Base-by-base conservation (phyloP, 2,113 vertebrate species). In the Chaetops frenatus region DNA sequence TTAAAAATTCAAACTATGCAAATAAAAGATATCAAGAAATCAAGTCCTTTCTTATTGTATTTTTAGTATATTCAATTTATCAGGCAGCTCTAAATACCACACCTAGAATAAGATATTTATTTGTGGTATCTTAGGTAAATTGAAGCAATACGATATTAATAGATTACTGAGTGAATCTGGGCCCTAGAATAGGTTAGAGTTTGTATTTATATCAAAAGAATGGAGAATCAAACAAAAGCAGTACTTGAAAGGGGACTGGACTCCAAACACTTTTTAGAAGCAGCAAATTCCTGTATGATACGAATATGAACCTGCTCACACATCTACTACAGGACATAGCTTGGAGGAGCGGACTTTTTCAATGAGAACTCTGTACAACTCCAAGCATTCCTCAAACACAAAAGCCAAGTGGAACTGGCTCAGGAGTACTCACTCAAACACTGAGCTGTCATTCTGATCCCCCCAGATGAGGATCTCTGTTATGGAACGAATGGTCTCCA, bases 391-490 rank as follows among this genome's bases (percentile, higher is more conserved):
- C 38, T 48, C 40, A 82, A 67, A 56, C 40, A 11, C 66, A 65
- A 22, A 64, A 47, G 12, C 36, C 45, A 40, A 77, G 35, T 11
- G 3, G 18, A 56, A 33, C 3, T 7, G 72, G 33, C 51, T 62
- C 57, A 4, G 33, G 58, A 86, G 33, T 22, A 95, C 99, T 98
- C 98, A 99, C 99, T 99, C 99, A 95, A 99, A 99, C 9, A 99
- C 99, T 9, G 99, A 99, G 97, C 99, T 99, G 98, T 99, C 99
- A 98, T 99, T 99, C 88, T 99, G 99, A 95, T 99, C 99, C 12
- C 99, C 99, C 99, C 99, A 99, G 66, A 99, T 99, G 15, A 99
- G 98, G 94, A 99, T 99, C 97, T 99, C 99, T 0, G 99, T 99
- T 88, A 99, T 99, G 64, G 99, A 99, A 25, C 99, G 99, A 91